A percentile compares a stretch with the other conserved stretches of the same genome.
Evolutionary conservation across 2,113 vertebrate species (phyloP).

Genomic region (Eretmodus cyanostictus): DNA sequence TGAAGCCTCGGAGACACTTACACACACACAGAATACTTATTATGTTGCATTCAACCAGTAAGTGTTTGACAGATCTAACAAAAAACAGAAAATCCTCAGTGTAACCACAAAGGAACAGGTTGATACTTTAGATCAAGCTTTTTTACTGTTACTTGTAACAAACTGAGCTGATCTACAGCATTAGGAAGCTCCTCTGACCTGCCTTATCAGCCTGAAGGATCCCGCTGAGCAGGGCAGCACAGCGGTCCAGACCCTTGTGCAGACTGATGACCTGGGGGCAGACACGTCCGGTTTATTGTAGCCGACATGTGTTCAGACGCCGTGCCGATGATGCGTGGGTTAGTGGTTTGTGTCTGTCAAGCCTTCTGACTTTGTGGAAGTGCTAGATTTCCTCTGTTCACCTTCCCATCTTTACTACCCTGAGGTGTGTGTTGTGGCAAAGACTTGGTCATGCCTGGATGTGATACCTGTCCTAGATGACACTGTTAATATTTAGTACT

Average conservation of each 20-base stretch:
- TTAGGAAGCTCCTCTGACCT: conserved; percentile 55
- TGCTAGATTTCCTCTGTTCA: background rate
- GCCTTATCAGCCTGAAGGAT: conserved; percentile 76
- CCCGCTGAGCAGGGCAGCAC: conserved; percentile 79
- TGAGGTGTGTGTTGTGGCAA: background rate
- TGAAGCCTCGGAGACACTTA: background rate
- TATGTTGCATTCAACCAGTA: background rate
- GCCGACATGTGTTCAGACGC: background rate
- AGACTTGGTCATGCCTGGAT: background rate
- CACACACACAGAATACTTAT: background rate
- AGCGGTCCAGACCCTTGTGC: conserved; percentile 79
- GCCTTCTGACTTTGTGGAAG: background rate
- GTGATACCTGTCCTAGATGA: background rate
- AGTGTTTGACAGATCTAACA: background rate
- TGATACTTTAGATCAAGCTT: background rate
- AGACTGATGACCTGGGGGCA: conserved; percentile 69
- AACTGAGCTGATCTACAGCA: background rate
- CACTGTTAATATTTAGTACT: background rate
- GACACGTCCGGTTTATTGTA: background rate
- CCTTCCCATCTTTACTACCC: background rate
- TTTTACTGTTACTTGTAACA: accelerated
- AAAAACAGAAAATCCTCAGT: accelerated
- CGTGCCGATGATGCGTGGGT: accelerated
- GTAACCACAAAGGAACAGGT: background rate
- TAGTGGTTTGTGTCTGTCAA: background rate